Evolutionary conservation across 2,113 vertebrate genomes (phyloP).

Genomic region (Platichthys stellatus): DNA sequence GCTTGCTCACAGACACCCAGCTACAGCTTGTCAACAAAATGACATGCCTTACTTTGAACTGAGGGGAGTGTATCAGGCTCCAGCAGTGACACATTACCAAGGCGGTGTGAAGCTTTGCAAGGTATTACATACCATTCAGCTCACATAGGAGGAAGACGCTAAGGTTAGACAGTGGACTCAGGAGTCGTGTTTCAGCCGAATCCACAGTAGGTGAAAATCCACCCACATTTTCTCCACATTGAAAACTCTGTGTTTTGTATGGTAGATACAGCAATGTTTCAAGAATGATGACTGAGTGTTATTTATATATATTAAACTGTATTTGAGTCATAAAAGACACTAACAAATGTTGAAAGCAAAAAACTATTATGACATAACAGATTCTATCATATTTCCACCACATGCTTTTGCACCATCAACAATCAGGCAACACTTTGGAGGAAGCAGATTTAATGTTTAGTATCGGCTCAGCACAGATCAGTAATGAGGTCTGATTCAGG

Average conservation of each 20-base stretch:
- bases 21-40: slow-evolving; percentile 70
- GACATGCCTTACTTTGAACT: slow-evolving; percentile 64
- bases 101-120: slow-evolving; percentile 44
- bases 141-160: slow-evolving; percentile 7
- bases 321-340: too few relatives aligned
- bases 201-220: slow-evolving; percentile 1
- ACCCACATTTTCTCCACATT: too few relatives aligned
- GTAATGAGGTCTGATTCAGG: slow-evolving; percentile 24
- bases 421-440: neutral
- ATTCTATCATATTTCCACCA: neutral
- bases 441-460: slow-evolving; percentile 1
- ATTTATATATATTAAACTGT: too few relatives aligned
- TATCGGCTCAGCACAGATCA: slow-evolving; percentile 14
- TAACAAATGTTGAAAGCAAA: too few relatives aligned
- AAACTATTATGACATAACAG: neutral
- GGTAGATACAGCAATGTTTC: too few relatives aligned
- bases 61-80: slow-evolving; percentile 55
- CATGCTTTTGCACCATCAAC: slow-evolving; percentile 5
- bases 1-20: slow-evolving; percentile 39
- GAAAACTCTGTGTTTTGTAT: too few relatives aligned
- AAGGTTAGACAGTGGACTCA: slow-evolving; percentile 20
- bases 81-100: slow-evolving; percentile 56
- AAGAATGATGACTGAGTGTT: too few relatives aligned
- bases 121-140: slow-evolving; percentile 34
- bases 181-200: slow-evolving; percentile 14